Evolutionary conservation across 2,888 invertebrate genomes (phyloP).

Genomic region (Caenorhabditis macrosperma): DNA sequence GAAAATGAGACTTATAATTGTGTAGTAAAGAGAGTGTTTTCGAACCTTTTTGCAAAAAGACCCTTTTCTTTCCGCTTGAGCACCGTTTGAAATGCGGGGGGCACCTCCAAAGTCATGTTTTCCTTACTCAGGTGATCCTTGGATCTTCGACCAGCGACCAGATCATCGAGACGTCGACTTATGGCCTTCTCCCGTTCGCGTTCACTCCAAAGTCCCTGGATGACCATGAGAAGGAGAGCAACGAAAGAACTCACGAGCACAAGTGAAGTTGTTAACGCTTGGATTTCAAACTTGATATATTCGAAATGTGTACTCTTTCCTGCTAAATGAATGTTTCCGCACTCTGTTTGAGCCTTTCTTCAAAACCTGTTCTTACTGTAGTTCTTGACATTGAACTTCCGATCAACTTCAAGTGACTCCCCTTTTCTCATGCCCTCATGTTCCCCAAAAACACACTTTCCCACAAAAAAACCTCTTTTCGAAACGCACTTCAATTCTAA

Average conservation of each 20-base stretch:
- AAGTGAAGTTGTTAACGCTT: not conserved
- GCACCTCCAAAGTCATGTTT: not conserved
- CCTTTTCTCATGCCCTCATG: too few relatives aligned
- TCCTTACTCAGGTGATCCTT: constrained; percentile 65
- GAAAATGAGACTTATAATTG: constrained; percentile 1
- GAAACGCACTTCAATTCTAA: constrained; percentile 22
- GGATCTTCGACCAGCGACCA: constrained; percentile 64
- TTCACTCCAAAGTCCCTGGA: constrained; percentile 73
- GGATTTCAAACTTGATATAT: not conserved
- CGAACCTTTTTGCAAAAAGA: constrained; percentile 15
- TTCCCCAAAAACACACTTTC: too few relatives aligned
- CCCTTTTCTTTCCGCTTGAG: constrained; percentile 22
- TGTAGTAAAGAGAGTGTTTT: constrained; percentile 12
- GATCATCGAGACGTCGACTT: constrained; percentile 56
- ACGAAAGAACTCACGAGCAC: constrained; percentile 26
- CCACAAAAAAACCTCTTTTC: not conserved
- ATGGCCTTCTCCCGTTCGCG: constrained; percentile 71
- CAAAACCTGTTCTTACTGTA: too few relatives aligned
- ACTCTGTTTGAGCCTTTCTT: too few relatives aligned
- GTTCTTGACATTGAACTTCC: too few relatives aligned
- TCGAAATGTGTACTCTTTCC: too few relatives aligned
- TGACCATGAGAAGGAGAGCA: constrained; percentile 47
- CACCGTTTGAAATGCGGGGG: constrained; percentile 2
- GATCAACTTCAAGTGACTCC: too few relatives aligned
- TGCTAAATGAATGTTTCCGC: too few relatives aligned